Base-by-base conservation (phyloP, 2,113 vertebrate genomes). In the Halichoerus grypus region DNA sequence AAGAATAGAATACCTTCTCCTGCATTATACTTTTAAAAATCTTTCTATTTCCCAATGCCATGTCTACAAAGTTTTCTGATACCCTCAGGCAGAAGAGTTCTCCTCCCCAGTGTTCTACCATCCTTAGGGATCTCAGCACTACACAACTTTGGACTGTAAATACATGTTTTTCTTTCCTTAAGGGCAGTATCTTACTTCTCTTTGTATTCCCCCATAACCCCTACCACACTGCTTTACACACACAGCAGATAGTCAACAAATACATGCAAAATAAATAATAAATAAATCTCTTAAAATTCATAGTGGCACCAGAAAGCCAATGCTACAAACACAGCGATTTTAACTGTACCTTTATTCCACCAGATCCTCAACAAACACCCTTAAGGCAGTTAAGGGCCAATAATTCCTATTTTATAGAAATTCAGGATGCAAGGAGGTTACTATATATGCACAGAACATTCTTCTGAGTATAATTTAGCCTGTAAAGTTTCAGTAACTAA, bases 241-340 rank as follows among this genome's bases (percentile, higher is more conserved):
- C 2, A 65, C 28, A 49, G 31, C 69, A 72, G 28, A 59, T 0
- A 53, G 26, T 55, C 53, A 82, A 88, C 13, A 67, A 71, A 90
- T 51, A 61, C n/a, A 71, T 82, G 69, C 16, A 92, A 91, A 77
- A 67, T 81, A 94, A 92, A 85, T 83, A 95, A 93, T 89, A 95
- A 94, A 80, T 97, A 92, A 74, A 92, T 96, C 57, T 93, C 71
- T 94, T 77, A 95, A 97, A 89, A 94, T 94, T 97, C 84, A 88
- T 4, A 80, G 76, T 77, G 63, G 65, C 53, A 97, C 61, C 24
- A 95, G 76, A 51, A 57, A 88, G 49, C 92, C 61, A 90, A 87
- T 51, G 83, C 83, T 84, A 85, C 24, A 92, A 94, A 80, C 36
- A 65, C 36, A 95, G 39, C 69, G 26, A 91, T 96, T 97, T 94